Conservation (phyloP, 2,113 vertebrate genomes). For the Ovis aries region DNA sequence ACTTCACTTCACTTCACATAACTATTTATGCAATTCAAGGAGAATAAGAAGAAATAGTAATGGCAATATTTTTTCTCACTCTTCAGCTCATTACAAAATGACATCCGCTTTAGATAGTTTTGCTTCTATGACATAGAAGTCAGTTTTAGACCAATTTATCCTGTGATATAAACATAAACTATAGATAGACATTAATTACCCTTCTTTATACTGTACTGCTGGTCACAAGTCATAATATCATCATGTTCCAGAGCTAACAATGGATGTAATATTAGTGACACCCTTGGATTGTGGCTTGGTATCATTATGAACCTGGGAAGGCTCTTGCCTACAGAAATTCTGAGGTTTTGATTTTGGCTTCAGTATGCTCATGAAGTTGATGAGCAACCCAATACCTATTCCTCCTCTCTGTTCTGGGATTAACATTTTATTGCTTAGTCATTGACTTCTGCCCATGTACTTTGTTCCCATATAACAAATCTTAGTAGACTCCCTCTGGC, state of each 20-base stretch:
- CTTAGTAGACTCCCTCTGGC: neutral
- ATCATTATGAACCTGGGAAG: neutral
- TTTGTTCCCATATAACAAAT: neutral
- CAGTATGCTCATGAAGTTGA: neutral
- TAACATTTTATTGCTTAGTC: neutral
- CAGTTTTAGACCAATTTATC: neutral
- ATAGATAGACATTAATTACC: neutral
- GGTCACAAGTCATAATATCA: accelerated
- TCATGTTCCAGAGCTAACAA: neutral
- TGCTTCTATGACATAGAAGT: neutral
- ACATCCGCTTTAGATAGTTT: neutral
- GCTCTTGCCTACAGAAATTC: neutral
- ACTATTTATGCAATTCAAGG: neutral
- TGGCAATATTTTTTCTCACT: neutral
- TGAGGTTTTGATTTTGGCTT: neutral
- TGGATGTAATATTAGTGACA: neutral
- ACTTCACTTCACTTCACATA: neutral
- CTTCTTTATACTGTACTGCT: neutral
- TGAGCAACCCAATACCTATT: neutral
- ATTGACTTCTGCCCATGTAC: neutral
- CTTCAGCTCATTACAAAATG: neutral
- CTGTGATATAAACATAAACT: neutral
- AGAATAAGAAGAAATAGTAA: neutral
- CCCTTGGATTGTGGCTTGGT: neutral
- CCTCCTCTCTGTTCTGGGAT: neutral